Conservation (phyloP, 2,113 vertebrate genomes). For the Siphamia tubifer region DNA sequence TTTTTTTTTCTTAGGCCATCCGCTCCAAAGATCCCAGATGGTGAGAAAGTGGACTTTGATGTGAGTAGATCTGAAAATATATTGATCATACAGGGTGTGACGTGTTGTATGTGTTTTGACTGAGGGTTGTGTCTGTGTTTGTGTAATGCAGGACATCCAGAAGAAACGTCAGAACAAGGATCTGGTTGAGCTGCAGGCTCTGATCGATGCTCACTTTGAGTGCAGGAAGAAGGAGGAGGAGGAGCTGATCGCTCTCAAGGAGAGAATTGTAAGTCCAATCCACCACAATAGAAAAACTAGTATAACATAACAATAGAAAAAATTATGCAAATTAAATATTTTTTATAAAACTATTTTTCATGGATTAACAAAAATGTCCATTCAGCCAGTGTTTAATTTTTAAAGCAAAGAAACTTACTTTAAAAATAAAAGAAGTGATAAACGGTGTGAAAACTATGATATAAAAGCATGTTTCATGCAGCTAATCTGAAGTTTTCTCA, state of each 20-base stretch:
- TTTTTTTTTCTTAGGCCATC: conserved; percentile 77
- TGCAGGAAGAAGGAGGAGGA: conserved; percentile 96
- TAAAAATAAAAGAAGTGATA: too few relatives aligned
- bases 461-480: too few relatives aligned
- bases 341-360: too few relatives aligned
- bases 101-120: neutral
- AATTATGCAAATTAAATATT: too few relatives aligned
- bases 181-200: conserved; percentile 90
- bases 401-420: too few relatives aligned
- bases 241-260: conserved; percentile 93
- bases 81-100: neutral
- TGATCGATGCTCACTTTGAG: conserved; percentile 97
- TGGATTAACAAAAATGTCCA: too few relatives aligned
- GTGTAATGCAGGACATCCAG: conserved; percentile 89
- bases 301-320: too few relatives aligned
- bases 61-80: conserved; percentile 78
- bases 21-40: conserved; percentile 96
- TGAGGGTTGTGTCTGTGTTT: neutral
- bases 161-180: conserved; percentile 99
- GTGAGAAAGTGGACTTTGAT: conserved; percentile 99
- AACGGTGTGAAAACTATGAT: too few relatives aligned
- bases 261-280: conserved; percentile 88
- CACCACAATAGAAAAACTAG: neutral
- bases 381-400: too few relatives aligned
- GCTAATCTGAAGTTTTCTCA: too few relatives aligned